Conservation (phyloP, 2,797 vertebrate species). For the Hemitrygon akajei region DNA sequence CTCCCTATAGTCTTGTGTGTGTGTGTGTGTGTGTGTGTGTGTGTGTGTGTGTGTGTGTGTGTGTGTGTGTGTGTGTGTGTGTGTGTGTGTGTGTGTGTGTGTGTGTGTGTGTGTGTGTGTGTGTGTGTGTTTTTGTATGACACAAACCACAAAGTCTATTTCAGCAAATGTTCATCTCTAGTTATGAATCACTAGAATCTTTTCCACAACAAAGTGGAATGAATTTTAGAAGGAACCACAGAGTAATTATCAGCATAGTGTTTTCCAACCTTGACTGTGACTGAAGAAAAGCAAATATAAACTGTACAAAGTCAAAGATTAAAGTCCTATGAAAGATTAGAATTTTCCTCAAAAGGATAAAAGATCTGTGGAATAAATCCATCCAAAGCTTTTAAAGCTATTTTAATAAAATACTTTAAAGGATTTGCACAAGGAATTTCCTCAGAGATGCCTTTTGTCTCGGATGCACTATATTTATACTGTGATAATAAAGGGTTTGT, state of each 20-base stretch:
- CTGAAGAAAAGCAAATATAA: background rate
- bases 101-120: too few species aligned
- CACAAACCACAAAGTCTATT: background rate
- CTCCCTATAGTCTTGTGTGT: too few species aligned
- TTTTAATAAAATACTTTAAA: background rate
- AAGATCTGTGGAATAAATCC: background rate
- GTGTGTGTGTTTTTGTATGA: background rate
- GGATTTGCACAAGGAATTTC: background rate
- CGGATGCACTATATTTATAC: background rate
- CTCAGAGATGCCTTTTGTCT: background rate
- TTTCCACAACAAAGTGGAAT: background rate
- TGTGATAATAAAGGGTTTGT: background rate
- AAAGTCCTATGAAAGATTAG: background rate
- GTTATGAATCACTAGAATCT: background rate
- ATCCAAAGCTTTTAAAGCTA: background rate
- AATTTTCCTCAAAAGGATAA: too few species aligned
- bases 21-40: too few species aligned
- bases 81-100: too few species aligned
- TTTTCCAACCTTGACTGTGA: background rate
- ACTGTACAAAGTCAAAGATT: background rate
- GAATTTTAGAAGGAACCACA: background rate
- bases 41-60: too few species aligned
- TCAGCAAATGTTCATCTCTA: background rate
- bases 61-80: too few species aligned
- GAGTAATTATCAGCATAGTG: background rate